phyloP scores from a whole-genome alignment of 2,113 vertebrate species.

The rabbit (Oryctolagus cuniculus) region DNA sequence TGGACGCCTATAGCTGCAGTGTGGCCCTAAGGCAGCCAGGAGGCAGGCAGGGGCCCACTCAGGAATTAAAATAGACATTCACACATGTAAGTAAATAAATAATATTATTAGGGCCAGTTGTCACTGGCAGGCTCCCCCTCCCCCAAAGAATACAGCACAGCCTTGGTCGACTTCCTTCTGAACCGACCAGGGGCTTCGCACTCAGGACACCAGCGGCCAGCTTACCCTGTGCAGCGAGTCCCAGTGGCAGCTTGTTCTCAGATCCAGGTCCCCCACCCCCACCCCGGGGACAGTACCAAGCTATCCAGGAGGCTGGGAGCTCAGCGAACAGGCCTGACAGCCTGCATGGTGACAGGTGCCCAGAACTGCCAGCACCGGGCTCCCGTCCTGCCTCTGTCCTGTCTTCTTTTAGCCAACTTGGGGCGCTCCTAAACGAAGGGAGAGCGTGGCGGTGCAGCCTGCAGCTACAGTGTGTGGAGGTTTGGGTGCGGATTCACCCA shows the following conservation, averaged over 20 bases:
- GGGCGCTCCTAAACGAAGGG: background rate
- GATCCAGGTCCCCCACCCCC: background rate
- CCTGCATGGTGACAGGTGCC: background rate
- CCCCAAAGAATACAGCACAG: fast-evolving
- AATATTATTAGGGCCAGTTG: background rate
- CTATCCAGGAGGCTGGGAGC: background rate
- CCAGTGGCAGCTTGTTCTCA: fast-evolving
- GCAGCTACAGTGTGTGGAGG: background rate
- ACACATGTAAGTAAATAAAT: background rate
- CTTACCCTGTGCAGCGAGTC: too few relatives aligned
- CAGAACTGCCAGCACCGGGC: background rate
- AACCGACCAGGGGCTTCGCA: background rate
- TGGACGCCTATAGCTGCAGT: background rate
- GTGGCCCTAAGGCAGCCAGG: background rate
- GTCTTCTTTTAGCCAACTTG: background rate
- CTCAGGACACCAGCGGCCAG: background rate
- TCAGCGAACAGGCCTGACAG: background rate
- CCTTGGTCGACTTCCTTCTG: background rate
- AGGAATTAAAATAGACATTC: background rate
- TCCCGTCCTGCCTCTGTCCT: too few relatives aligned
- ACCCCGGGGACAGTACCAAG: background rate
- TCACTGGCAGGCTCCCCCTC: background rate
- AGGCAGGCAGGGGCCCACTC: background rate
- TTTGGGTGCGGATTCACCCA: background rate
- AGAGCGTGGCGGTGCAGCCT: too few relatives aligned